These are phyloP conservation scores for Teleogryllus occipitalis DNA, from an alignment of 1,140 invertebrate genomes.

Conservation along the genomic window DNA sequence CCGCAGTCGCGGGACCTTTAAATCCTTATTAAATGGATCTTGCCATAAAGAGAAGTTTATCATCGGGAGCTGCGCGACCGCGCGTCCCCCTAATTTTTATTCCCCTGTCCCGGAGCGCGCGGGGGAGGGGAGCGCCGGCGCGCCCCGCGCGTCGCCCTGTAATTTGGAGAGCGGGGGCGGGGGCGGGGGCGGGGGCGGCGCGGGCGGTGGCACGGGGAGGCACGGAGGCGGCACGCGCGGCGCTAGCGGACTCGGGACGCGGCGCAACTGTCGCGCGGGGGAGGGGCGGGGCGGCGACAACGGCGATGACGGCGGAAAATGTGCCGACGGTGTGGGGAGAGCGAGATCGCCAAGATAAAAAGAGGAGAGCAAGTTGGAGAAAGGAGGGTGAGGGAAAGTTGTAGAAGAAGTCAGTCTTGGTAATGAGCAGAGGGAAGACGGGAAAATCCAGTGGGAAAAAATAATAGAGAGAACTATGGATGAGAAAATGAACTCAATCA, in stretches of 20 bases:
- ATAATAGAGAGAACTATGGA: too few relatives aligned
- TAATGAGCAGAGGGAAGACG: too few relatives aligned
- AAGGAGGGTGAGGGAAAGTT: too few relatives aligned
- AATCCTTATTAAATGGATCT: slow-evolving; percentile 5
- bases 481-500: too few relatives aligned
- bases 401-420: too few relatives aligned
- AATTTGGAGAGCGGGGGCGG: background rate
- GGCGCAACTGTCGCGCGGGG: background rate
- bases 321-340: background rate
- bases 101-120: background rate
- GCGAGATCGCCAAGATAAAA: background rate
- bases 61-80: background rate
- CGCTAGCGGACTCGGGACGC: background rate
- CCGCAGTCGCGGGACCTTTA: background rate
- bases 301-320: background rate
- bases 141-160: background rate
- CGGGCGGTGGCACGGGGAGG: background rate
- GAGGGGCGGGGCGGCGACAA: background rate
- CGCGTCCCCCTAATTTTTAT: background rate
- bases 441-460: too few relatives aligned
- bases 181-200: too few relatives aligned
- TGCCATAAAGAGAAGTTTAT: background rate
- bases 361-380: background rate
- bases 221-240: background rate
- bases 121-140: too few relatives aligned